Conservation (phyloP, 2,888 invertebrate genomes). For the Cantharis lateralis region DNA sequence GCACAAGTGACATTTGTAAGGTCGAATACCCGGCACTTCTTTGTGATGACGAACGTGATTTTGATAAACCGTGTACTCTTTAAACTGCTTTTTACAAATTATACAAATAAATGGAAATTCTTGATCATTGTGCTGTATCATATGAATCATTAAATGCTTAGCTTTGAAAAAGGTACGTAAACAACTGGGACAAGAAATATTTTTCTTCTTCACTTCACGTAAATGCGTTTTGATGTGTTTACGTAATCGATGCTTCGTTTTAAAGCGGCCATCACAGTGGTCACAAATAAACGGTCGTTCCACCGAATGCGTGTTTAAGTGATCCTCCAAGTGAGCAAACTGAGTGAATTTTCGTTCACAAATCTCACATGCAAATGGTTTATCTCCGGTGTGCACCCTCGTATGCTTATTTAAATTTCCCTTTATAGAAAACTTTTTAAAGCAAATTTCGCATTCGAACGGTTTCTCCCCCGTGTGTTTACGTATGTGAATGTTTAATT, state of each 20-base stretch:
- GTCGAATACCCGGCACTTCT: constrained; percentile 38
- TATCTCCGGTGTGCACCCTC: constrained; percentile 46
- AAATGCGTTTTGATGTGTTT: constrained; percentile 47
- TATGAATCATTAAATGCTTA: constrained; percentile 43
- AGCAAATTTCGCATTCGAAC: constrained; percentile 46
- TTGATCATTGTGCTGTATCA: constrained; percentile 43
- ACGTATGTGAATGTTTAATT: constrained; percentile 47
- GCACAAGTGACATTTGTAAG: constrained; percentile 47
- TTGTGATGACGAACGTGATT: constrained; percentile 40
- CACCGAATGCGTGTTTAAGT: constrained; percentile 47
- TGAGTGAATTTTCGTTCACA: constrained; percentile 50
- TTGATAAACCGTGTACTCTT: constrained; percentile 41
- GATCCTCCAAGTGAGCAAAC: constrained; percentile 50
- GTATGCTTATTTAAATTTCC: constrained; percentile 51
- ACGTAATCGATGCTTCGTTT: constrained; percentile 46
- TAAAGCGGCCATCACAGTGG: constrained; percentile 48
- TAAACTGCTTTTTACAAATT: constrained; percentile 46
- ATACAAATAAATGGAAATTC: constrained; percentile 44
- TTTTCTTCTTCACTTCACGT: constrained; percentile 37
- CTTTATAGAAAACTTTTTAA: constrained; percentile 50
- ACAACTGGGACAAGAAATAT: constrained; percentile 45
- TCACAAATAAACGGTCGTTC: constrained; percentile 48
- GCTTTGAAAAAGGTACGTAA: constrained; percentile 43
- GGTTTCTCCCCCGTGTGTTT: constrained; percentile 52
- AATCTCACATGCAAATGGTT: constrained; percentile 45